Evolutionary conservation across 2,113 vertebrate species (phyloP), one percentile per base, ranked within the genome.

Genomic region (Penelope pileata): DNA sequence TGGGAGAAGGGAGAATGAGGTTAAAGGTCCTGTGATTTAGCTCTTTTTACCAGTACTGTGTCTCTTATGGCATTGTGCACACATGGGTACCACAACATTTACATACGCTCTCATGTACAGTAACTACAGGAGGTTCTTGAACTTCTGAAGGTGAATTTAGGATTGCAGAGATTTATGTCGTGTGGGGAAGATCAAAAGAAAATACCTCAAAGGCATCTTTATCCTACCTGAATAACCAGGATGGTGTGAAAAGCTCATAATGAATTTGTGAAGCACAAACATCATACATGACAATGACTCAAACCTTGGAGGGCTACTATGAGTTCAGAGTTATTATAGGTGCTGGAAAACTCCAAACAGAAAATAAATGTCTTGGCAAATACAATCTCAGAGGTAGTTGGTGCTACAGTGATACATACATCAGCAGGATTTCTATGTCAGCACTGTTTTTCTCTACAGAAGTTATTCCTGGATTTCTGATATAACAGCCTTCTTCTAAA

Each of bases 131-230:
- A 85, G 54, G 42, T 79, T 68, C 38, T 64, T 80, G 58, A 90
- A 85, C 53, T 79, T 51, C 82, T 94, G 48, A 76, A 85, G 53
- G 79, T 66, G 45, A 91, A 45, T 43, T 66, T 68, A 83, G 53
- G 53, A 82, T 58, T 85, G 84, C 82, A 94, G 67, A 90, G 75
- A 69, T 69, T 84, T 90, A 45, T 87, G 90, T 93, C n/a, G 56
- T 69, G 40, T 73, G 58, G 27, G 53, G 27, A 45, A 85, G 58
- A 85, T 83, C 38, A 73, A 83, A 96, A 79, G 62, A 60, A 91
- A 91, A 76, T 42, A 76, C 53, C 67, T 93, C 63, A 85, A 94
- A 82, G 56, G 32, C 42, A 85, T 36, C 50, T 83, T 94, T 48
- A 53, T 22, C 30, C 16, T 48, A 79, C 50, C 53, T 93, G 77